Evolutionary conservation across 2,888 invertebrate species (phyloP), one percentile per base, ranked within the genome.

Genomic region (Heliothis peltigera): DNA sequence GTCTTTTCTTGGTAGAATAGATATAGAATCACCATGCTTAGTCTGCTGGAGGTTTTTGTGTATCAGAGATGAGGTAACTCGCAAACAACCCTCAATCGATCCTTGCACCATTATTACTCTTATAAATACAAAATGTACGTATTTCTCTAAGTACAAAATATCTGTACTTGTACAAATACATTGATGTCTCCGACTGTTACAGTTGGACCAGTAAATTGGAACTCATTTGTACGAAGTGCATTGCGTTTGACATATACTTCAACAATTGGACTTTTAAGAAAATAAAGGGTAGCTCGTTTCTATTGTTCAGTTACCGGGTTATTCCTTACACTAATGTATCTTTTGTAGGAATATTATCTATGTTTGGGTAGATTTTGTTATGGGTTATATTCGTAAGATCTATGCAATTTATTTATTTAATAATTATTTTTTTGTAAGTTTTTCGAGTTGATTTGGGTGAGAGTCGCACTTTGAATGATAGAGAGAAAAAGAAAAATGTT

Each of bases 141-240:
- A 35, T 15, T 35, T 28, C 28, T 28, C 10, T 2, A 28, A 28
- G 32, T 12, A 32, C 32, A 32, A 32, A 32, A 32, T 4, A 10
- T 32, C 3, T 32, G 32, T 12, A 32, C 32, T 32, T 32, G 10
- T 22, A 25, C 21, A 19, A 15, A 42, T 42, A 55, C 22, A 64
- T 39, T 5, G 19, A 7, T 46, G n/a, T 44, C 54, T 72, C 51
- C 17, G n/a, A n/a, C 17, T 7, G 51, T 22, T 42, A 12, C 44
- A 21, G 56, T 57, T 69, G 61, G 44, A 49, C 46, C 19, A 43
- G 54, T 48, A 78, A 73, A 79, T 79, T 73, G 79, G 48, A 62
- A 63, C 73, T 73, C 76, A 67, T 77, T 70, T 77, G 47, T 43
- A 65, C 62, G 58, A 65, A 74, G 72, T 61, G 54, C 64, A 57